phyloP scores from a whole-genome alignment of 2,888 invertebrate species.

The Coelinius sp. region DNA sequence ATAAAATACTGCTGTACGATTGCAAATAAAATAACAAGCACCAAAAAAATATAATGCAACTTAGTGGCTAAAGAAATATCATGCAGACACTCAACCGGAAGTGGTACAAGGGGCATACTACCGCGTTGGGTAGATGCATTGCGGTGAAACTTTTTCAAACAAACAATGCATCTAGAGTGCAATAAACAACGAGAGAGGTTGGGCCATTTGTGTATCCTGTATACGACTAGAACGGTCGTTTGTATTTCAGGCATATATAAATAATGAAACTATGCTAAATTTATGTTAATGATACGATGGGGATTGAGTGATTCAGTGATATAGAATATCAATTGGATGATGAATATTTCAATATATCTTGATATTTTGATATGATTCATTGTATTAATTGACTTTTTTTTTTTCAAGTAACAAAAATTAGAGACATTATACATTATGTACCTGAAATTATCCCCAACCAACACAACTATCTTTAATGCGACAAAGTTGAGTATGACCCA shows the following conservation, averaged over 20 bases:
- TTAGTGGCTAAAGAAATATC: slow-evolving; percentile 23
- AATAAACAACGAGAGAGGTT: slow-evolving; percentile 54
- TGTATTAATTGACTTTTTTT: too few species aligned
- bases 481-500: slow-evolving; percentile 25
- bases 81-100: slow-evolving; percentile 22
- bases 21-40: neutral
- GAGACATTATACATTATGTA: neutral
- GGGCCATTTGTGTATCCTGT: slow-evolving; percentile 48
- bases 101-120: slow-evolving; percentile 21
- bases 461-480: slow-evolving; percentile 4
- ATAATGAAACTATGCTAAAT: slow-evolving; percentile 23
- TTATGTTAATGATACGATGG: neutral
- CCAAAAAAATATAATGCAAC: neutral
- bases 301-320: neutral
- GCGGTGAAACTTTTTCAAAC: slow-evolving; percentile 57
- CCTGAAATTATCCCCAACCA: slow-evolving; percentile 6
- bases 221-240: slow-evolving; percentile 6
- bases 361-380: too few species aligned
- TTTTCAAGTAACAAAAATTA: neutral
- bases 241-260: slow-evolving; percentile 13
- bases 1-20: neutral
- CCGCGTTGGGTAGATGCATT: slow-evolving; percentile 51
- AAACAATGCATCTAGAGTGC: slow-evolving; percentile 56
- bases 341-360: too few species aligned
- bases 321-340: neutral